Conservation (phyloP, 2,113 vertebrate species). For the Lepidiolamprologus cunningtoni region DNA sequence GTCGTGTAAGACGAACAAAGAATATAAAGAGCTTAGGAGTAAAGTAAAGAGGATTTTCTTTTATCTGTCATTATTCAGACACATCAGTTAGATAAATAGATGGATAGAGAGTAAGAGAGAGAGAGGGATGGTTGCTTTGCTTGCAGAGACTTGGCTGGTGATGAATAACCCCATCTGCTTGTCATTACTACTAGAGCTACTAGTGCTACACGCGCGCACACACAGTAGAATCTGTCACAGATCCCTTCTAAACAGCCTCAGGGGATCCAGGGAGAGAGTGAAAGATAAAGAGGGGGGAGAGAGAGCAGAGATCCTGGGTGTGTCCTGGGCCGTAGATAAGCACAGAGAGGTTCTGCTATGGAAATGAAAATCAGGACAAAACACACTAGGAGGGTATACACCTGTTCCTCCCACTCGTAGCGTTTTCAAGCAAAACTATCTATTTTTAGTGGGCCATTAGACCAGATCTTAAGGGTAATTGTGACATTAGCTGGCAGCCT, state of each 20-base stretch:
- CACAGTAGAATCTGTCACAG: conserved; percentile 34
- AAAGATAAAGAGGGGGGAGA: neutral
- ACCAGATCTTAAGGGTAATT: neutral
- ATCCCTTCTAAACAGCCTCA: conserved; percentile 31
- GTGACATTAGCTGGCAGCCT: neutral
- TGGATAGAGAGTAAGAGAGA: neutral
- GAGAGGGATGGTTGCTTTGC: conserved; percentile 9
- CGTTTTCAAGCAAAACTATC: neutral
- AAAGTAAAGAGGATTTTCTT: conserved; percentile 4
- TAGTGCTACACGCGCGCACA: neutral
- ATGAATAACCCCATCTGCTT: conserved; percentile 52
- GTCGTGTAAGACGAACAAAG: neutral
- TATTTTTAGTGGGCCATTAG: conserved; percentile 12
- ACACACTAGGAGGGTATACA: conserved; percentile 29
- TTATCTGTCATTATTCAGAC: conserved; percentile 18
- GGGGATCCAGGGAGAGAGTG: neutral
- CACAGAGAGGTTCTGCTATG: neutral
- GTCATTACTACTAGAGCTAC: conserved; percentile 31
- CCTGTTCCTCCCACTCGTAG: neutral
- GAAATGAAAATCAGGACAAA: conserved; percentile 18
- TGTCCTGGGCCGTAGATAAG: conserved; percentile 11
- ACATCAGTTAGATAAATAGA: conserved; percentile 16
- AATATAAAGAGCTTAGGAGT: neutral
- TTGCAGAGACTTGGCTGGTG: conserved; percentile 36
- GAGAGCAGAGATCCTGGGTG: neutral